Conservation (phyloP, 2,797 vertebrate species). For the Myotis vivesi region DNA sequence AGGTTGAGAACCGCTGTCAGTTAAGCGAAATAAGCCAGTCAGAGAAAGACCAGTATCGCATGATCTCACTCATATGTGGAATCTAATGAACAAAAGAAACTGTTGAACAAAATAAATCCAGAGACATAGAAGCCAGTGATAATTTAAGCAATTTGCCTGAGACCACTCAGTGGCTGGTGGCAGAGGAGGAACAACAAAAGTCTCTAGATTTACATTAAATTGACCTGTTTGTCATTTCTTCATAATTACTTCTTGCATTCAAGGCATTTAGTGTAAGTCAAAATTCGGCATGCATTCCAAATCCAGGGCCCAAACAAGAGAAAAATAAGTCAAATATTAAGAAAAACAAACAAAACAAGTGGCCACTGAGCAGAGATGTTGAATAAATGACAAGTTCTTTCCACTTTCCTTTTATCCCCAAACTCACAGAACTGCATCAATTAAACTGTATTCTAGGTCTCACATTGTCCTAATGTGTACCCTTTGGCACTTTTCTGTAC, state of each 20-base stretch:
- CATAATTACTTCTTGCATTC: background rate
- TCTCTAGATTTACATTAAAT: background rate
- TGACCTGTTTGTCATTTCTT: background rate
- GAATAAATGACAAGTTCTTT: background rate
- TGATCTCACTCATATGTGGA: too few relatives aligned
- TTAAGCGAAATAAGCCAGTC: too few relatives aligned
- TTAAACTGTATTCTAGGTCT: background rate
- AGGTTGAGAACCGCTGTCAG: too few relatives aligned
- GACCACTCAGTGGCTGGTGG: background rate
- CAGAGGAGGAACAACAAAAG: background rate
- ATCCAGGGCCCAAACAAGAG: background rate
- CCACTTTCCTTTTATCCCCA: background rate
- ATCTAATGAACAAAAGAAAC: too few relatives aligned
- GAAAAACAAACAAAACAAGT: background rate
- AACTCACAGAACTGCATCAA: background rate
- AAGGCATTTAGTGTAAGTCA: background rate
- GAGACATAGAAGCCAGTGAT: background rate
- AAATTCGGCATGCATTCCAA: background rate
- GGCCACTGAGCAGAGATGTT: background rate
- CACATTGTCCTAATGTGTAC: background rate
- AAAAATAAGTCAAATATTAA: background rate
- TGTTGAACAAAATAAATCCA: too few relatives aligned
- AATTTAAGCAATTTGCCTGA: background rate
- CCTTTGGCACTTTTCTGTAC: background rate
- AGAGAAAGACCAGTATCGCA: too few relatives aligned